Conservation (phyloP, 1,140 invertebrate genomes). For the Phenacoccus solenopsis region DNA sequence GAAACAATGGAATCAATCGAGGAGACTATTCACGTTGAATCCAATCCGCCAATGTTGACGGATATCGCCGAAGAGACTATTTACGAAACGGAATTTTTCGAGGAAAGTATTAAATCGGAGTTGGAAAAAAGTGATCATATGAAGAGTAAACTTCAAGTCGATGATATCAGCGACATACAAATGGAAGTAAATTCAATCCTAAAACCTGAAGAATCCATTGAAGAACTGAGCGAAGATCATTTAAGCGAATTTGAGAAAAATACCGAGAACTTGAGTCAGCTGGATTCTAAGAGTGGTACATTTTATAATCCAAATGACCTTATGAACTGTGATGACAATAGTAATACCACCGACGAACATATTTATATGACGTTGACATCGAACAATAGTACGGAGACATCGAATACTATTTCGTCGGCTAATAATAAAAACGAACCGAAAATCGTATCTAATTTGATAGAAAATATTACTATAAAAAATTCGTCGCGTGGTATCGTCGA, state of each 20-base stretch:
- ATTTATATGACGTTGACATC: background rate
- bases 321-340: background rate
- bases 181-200: background rate
- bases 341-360: background rate
- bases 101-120: background rate
- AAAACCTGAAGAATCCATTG: background rate
- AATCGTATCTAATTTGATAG: too few relatives aligned
- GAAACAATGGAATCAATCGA: background rate
- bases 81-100: constrained; percentile 10
- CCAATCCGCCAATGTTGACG: background rate
- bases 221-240: background rate
- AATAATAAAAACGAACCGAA: too few relatives aligned
- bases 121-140: background rate
- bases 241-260: background rate
- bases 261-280: background rate
- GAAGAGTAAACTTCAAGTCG: background rate
- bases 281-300: background rate
- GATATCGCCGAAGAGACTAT: constrained; percentile 10
- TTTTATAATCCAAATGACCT: background rate
- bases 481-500: background rate
- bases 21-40: background rate
- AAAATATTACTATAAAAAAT: background rate
- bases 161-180: background rate
- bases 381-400: background rate
- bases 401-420: background rate